phyloP scores from a whole-genome alignment of 2,797 vertebrate genomes.

The Harpagifer antarcticus region DNA sequence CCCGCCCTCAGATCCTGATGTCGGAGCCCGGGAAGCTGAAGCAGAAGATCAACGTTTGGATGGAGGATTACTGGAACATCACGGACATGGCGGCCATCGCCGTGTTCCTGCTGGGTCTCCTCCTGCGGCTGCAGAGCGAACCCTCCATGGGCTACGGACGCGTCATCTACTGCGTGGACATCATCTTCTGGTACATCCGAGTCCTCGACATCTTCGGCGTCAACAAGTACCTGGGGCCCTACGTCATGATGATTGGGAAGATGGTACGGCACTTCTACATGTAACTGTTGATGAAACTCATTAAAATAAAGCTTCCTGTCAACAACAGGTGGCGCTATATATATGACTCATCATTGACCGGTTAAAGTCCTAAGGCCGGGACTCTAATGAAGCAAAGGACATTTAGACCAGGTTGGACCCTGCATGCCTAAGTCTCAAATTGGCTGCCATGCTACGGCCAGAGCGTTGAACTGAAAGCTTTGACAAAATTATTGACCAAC shows the following conservation, averaged over 20 bases:
- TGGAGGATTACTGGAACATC: constrained; percentile 99
- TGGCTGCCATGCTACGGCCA: no score
- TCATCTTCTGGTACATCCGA: constrained; percentile 99
- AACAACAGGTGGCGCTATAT: no score
- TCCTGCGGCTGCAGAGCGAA: constrained; percentile 92
- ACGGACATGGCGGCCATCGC: constrained; percentile 94
- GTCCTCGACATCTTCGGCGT: constrained; percentile 98
- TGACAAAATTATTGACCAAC: no score
- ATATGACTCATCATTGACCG: no score
- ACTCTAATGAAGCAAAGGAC: no score
- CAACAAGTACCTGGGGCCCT: constrained; percentile 98
- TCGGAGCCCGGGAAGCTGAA: constrained; percentile 97
- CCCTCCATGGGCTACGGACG: constrained; percentile 97
- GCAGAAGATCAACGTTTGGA: constrained; percentile 97
- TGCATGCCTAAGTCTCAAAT: no score
- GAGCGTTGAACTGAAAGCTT: no score
- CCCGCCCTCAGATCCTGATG: constrained; percentile 91
- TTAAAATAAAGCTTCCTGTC: no score
- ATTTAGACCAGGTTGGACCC: no score
- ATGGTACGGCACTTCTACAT: constrained; percentile 81
- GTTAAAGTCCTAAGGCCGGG: no score
- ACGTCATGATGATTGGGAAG: constrained; percentile 99
- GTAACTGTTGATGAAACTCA: no score
- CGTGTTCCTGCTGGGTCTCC: constrained; percentile 90
- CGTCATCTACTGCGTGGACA: constrained; percentile 97